phyloP scores from a whole-genome alignment of 2,797 vertebrate genomes.

The Chelonia mydas region DNA sequence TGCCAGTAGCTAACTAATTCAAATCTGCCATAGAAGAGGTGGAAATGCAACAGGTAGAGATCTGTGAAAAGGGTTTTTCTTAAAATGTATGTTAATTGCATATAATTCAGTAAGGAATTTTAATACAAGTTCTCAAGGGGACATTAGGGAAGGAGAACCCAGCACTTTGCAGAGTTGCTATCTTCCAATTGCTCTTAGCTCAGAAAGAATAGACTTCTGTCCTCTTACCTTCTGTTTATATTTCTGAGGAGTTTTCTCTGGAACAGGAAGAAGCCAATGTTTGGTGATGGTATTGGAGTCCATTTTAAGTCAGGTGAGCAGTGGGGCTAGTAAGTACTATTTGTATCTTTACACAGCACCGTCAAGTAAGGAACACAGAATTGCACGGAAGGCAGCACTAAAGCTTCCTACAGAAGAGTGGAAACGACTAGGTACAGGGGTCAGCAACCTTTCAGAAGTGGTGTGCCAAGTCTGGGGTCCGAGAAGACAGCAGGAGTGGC shows the following conservation, averaged over 20 bases:
- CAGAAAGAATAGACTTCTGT: background rate
- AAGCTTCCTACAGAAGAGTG: too few species aligned
- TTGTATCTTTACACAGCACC: background rate
- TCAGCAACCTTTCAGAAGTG: too few species aligned
- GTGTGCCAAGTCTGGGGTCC: too few species aligned
- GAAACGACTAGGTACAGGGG: too few species aligned
- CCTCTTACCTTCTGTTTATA: background rate
- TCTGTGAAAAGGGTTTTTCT: too few species aligned
- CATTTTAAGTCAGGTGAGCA: background rate
- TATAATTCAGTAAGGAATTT: too few species aligned
- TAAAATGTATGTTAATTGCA: background rate
- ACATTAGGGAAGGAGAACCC: background rate
- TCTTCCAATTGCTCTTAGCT: background rate
- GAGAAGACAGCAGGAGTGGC: too few species aligned
- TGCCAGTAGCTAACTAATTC: background rate
- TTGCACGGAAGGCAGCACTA: background rate
- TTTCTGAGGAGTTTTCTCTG: background rate
- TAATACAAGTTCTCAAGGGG: too few species aligned
- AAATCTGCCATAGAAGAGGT: accelerated
- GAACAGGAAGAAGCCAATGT: background rate
- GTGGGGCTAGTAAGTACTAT: background rate
- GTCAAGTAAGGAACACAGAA: background rate
- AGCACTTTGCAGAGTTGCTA: background rate
- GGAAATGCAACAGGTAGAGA: background rate
- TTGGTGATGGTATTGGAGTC: background rate